Evolutionary conservation across 2,113 vertebrate species (phyloP).

Genomic region (Vidua macroura): DNA sequence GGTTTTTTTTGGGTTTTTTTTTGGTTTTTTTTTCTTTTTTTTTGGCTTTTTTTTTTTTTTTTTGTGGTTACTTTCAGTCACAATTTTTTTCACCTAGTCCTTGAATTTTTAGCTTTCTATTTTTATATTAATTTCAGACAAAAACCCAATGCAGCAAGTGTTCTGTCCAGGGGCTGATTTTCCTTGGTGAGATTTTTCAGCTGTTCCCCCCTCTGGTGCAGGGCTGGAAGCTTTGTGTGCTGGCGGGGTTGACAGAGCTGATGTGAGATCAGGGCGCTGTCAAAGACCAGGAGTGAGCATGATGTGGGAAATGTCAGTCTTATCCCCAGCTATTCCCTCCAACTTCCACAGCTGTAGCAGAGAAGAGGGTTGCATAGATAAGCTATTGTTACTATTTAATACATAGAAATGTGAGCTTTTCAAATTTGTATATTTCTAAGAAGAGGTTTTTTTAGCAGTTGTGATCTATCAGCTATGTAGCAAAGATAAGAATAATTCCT

Average conservation of each 20-base stretch:
- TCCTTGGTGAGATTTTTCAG: not conserved
- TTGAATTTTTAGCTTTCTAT: not conserved
- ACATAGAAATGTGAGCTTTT: not conserved
- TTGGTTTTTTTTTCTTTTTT: too few relatives aligned
- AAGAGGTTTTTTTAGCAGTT: not conserved
- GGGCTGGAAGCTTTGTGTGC: not conserved
- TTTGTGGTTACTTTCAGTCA: not conserved
- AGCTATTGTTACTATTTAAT: not conserved
- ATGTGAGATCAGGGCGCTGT: rapidly evolving
- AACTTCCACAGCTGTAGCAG: not conserved
- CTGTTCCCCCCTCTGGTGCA: not conserved
- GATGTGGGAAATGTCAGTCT: not conserved
- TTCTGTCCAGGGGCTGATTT: not conserved
- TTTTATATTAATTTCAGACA: not conserved
- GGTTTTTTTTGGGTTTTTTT: too few relatives aligned
- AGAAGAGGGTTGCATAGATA: not conserved
- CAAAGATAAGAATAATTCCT: not conserved
- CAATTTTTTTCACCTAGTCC: not conserved
- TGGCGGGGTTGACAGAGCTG: not conserved
- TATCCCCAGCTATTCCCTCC: rapidly evolving
- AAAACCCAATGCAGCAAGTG: rapidly evolving
- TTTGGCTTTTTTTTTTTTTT: not conserved
- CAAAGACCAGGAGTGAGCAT: not conserved
- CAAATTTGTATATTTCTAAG: not conserved
- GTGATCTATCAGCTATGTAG: not conserved